Conservation (phyloP, 2,888 invertebrate genomes). For the Branchellion lobata region DNA sequence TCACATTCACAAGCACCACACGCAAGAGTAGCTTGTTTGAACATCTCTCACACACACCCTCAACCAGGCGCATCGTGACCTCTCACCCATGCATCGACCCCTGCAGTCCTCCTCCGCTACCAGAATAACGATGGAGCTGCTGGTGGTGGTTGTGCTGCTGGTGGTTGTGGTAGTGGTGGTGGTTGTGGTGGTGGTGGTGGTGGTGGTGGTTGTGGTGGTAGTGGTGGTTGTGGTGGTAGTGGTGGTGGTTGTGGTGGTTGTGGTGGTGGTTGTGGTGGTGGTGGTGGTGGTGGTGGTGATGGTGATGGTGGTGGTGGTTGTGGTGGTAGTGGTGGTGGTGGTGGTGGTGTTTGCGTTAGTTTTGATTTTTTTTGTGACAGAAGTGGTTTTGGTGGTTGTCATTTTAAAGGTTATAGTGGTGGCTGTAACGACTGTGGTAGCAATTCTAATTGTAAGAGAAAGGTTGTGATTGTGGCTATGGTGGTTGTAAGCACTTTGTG, state of each 20-base stretch:
- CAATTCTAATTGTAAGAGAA: too few species aligned
- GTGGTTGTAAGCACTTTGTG: too few species aligned
- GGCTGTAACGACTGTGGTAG: conserved; percentile 30
- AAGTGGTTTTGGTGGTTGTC: not conserved
- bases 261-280: conserved; percentile 14
- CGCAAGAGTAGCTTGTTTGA: too few species aligned
- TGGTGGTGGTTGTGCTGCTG: not conserved
- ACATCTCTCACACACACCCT: not conserved
- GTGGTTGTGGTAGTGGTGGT: not conserved
- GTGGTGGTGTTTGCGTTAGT: conserved; percentile 17
- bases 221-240: not conserved
- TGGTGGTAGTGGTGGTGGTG: conserved; percentile 34
- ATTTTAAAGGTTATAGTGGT: conserved; percentile 13
- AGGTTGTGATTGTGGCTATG: not conserved
- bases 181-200: not conserved
- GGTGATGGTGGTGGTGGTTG: conserved; percentile 17
- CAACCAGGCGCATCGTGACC: not conserved
- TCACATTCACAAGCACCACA: too few species aligned
- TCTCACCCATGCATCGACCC: not conserved
- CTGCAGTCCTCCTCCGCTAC: not conserved
- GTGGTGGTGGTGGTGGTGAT: conserved; percentile 5
- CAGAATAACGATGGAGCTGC: not conserved
- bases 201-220: not conserved
- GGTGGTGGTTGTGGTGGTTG: not conserved
- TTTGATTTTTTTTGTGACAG: not conserved